Evolutionary conservation across 2,797 vertebrate genomes (phyloP).

Genomic region (Rhabdophis nuchalis): DNA sequence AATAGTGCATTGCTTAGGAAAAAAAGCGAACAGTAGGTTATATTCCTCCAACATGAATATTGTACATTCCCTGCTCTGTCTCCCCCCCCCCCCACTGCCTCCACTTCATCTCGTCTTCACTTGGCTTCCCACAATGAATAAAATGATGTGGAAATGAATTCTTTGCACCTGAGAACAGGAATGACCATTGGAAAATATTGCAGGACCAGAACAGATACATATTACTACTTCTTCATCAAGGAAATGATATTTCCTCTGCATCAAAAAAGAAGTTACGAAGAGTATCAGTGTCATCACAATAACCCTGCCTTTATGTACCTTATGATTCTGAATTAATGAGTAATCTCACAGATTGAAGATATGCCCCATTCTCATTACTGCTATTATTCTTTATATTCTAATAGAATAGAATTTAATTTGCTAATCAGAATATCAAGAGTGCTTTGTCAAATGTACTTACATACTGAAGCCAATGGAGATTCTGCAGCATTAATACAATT

Average conservation of each 20-base stretch:
- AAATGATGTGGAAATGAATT: background rate
- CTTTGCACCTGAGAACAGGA: background rate
- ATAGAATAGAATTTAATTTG: background rate
- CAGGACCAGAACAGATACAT: background rate
- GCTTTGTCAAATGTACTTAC: background rate
- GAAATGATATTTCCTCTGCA: background rate
- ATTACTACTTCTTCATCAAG: background rate
- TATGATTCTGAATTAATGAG: background rate
- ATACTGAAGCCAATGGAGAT: background rate
- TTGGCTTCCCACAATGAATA: background rate
- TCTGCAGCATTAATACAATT: background rate
- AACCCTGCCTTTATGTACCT: background rate
- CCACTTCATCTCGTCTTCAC: background rate
- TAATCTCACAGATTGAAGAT: background rate
- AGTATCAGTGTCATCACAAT: background rate
- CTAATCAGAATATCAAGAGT: background rate
- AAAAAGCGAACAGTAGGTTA: background rate
- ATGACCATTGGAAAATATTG: background rate
- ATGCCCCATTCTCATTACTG: background rate
- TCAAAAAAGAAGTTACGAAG: background rate
- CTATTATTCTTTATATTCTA: background rate
- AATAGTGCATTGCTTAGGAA: background rate
- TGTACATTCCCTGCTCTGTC: background rate
- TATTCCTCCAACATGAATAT: background rate
- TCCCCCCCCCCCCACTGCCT: too few species aligned